Base-by-base conservation (phyloP, 2,113 vertebrate genomes). In the Nycticebus coucang region DNA sequence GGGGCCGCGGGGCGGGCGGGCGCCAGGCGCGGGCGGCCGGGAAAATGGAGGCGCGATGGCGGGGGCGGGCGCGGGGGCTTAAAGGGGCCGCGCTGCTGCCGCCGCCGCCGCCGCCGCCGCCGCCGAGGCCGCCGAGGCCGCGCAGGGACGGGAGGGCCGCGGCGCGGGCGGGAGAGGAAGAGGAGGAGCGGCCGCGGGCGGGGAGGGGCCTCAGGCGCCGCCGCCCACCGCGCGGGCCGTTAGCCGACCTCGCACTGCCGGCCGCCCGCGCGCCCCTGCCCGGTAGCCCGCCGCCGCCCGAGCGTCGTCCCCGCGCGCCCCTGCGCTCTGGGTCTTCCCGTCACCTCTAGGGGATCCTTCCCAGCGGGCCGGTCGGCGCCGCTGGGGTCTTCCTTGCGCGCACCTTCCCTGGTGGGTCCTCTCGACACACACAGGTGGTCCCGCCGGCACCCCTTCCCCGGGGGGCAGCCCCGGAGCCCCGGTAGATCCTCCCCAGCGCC, bases 21-120 rank as follows among this genome's bases (percentile, higher is more conserved):
- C 78, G 80, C 26, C 78, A 26, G 84, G 71, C 89, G 90, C 82
- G 74, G 87, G 95, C 95, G 95, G 97, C 95, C 94, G 82, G 96
- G 96, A 96, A 96, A 94, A 97, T 97, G 97, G 96, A 96, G 97
- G 97, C 90, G 94, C 97, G 97, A 96, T 96, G 97, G 96, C 92
- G 95, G 95, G 74, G 41, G 55, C 74, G 85, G 92, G 81, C n/a
- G 79, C 87, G 95, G 92, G 92, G 92, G 89, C 95, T 97, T 97
- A 95, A 97, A 97, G 96, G 97, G 97, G 96, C 97, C 97, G 94
- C 94, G 87, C 86, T 87, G 86, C 89, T 78, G 82, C 95, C 69
- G 88, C 97, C 92, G 94, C 96, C 89, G 96, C 94, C 95, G 94
- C 92, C 88, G 96, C 91, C 93, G 94, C 96, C 94, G 92, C 96